Evolutionary conservation across 1,140 invertebrate species (phyloP), one percentile per base, ranked within the genome.

Genomic region (Diorhabda elongata): DNA sequence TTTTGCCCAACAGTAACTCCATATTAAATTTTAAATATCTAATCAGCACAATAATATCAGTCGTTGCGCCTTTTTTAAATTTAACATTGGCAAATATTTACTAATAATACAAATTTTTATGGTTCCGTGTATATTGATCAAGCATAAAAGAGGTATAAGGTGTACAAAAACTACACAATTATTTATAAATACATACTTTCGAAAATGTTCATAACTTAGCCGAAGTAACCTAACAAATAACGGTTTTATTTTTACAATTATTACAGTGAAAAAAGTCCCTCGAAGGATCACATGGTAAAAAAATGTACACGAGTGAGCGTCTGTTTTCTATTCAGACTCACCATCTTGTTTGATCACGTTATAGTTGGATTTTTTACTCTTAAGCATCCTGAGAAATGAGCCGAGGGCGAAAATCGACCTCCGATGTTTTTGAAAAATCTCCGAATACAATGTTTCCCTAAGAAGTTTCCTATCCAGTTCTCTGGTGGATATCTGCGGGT

Each of bases 331-430:
- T 68, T 78, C 77, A 7, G 74, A 74, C 60, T 86, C 85, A 58
- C 84, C 84, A 68, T 86, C 85, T 56, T 82, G 83, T 78, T 86
- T 85, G 77, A 92, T 92, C 45, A 89, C 91, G 81, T 91, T 90
- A 71, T 92, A 92, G 79, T 91, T 91, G 72, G 90, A 91, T 70
- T 91, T 91, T 82, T 90, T 90, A 80, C 88, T 89, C 80, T 87
- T 88, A 70, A 92, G 82, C 90, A 92, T 92, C 68, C 91, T 86
- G 57, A 92, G 85, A 78, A 92, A 92, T 63, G 90, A 92, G 45
- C 90, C 90, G 63, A 92, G 84, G 47, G 91, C 90, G 77, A 92
- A 89, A 77, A 92, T 92, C 41, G 90, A 91, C 78, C 90, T 86
- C 64, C 90, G 85, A 81, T 92, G 90, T 71, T 90, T 86, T 82